Evolutionary conservation across 2,888 invertebrate genomes (phyloP), one percentile per base, ranked within the genome.

Genomic region (Cremastobaeus sp.): DNA sequence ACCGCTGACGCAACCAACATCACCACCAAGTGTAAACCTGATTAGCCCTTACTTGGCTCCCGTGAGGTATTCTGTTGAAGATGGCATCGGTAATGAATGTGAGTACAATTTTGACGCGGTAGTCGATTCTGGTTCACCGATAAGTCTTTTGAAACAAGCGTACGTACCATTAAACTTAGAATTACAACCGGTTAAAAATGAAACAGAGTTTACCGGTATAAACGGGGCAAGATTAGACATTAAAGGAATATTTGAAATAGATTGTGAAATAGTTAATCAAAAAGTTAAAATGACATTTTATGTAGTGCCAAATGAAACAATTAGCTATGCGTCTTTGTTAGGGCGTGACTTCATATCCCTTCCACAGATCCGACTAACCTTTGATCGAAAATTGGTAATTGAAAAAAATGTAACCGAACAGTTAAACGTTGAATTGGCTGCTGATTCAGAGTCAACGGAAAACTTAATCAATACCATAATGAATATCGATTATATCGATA

Each of bases 261-360:
- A 47, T 6, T 30, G 47, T 15, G 12, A 6, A 11, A 17, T 65
- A 9, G 1, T 1, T 1, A 25, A 15, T 3, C 32, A 21, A 8
- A 11, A 4, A 1, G 2, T 47, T 1, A 48, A 21, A 4, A 4
- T 65, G 1, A 28, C 18, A n/a, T 65, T 65, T 55, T 12, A 55
- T 39, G 39, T 70, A 2, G 55, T 55, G 1, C 39, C 47, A 11
- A 54, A 47, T 8, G 28, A 48, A 3, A 50, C 55, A 1, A 70
- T 70, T 37, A 3, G 32, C 34, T 60, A 1, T 17, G 25, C n/a
- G 4, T 47, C 60, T 8, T 18, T 68, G 2, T 8, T 59, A 5
- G 59, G 59, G 3, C 20, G 59, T 6, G 59, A 68, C 25, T 45
- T 68, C 21, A 45, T 34, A 1, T 41, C 30, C 5, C 18, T 6